phyloP scores from a whole-genome alignment of 2,113 vertebrate genomes.

The Mesitornis unicolor region DNA sequence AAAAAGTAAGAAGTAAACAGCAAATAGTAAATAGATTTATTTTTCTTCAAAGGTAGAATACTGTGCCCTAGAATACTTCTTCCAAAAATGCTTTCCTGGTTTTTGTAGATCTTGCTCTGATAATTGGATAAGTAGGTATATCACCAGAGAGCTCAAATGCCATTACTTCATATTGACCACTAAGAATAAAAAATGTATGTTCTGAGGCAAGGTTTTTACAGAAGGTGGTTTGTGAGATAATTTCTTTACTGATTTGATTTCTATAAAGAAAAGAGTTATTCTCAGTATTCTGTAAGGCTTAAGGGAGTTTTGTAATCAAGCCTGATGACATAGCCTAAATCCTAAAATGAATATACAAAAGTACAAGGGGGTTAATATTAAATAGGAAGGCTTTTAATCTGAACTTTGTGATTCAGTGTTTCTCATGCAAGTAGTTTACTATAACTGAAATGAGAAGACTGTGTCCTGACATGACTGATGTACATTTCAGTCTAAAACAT shows the following conservation, averaged over 20 bases:
- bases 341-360: neutral
- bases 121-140: neutral
- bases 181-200: neutral
- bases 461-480: neutral
- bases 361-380: neutral
- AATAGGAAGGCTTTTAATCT: neutral
- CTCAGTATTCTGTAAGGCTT: neutral
- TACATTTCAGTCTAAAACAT: slow-evolving; percentile 7
- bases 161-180: neutral
- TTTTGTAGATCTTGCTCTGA: neutral
- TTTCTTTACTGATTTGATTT: neutral
- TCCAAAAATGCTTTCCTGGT: neutral
- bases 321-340: neutral
- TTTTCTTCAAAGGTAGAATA: neutral
- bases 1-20: neutral
- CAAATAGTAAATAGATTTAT: neutral
- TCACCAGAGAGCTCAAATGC: neutral
- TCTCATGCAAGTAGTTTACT: slow-evolving; percentile 3
- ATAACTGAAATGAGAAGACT: neutral
- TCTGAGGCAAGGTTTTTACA: neutral
- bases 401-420: slow-evolving; percentile 14
- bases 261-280: neutral
- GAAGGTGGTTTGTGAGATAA: neutral
- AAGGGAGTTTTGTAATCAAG: neutral
- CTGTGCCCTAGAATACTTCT: neutral